Evolutionary conservation across 2,888 invertebrate genomes (phyloP).

Genomic region (Zhengitettix transpicula): DNA sequence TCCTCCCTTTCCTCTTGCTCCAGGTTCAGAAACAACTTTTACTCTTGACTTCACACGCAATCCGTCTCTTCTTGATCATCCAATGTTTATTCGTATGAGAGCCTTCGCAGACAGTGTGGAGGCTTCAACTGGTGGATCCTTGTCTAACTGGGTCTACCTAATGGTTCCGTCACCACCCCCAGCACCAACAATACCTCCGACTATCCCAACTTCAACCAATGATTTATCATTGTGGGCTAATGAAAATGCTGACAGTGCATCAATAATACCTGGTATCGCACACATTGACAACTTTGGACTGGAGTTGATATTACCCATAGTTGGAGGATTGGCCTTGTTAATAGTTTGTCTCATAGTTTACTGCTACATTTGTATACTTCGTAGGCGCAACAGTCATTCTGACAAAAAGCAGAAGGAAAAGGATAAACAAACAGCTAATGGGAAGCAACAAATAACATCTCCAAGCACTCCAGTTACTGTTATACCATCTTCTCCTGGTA

Average conservation of each 20-base stretch:
- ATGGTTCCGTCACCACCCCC: slow-evolving; percentile 33
- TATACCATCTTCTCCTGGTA: slow-evolving; percentile 25
- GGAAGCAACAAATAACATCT: slow-evolving; percentile 7
- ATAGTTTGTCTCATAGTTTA: slow-evolving; percentile 27
- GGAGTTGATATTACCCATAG: slow-evolving; percentile 31
- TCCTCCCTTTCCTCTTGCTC: slow-evolving; percentile 30
- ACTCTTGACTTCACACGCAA: slow-evolving; percentile 30
- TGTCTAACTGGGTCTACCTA: slow-evolving; percentile 36
- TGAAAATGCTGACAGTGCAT: slow-evolving; percentile 19
- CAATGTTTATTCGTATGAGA: slow-evolving; percentile 34
- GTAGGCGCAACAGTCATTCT: slow-evolving; percentile 20
- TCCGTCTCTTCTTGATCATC: slow-evolving; percentile 29
- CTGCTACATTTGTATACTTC: slow-evolving; percentile 32
- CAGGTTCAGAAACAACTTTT: slow-evolving; percentile 34
- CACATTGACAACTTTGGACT: slow-evolving; percentile 26
- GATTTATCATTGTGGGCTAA: slow-evolving; percentile 24
- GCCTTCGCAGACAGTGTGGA: slow-evolving; percentile 28
- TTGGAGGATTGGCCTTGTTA: slow-evolving; percentile 29
- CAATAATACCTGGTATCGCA: slow-evolving; percentile 25
- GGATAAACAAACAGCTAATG: slow-evolving; percentile 19
- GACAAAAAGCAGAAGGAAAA: slow-evolving; percentile 8
- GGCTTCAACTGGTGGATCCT: slow-evolving; percentile 25
- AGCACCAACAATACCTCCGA: slow-evolving; percentile 26
- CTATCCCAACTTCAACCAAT: slow-evolving; percentile 18
- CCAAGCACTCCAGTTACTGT: slow-evolving; percentile 23